Conservation (phyloP, 2,797 vertebrate genomes). For the Pristis pectinata region DNA sequence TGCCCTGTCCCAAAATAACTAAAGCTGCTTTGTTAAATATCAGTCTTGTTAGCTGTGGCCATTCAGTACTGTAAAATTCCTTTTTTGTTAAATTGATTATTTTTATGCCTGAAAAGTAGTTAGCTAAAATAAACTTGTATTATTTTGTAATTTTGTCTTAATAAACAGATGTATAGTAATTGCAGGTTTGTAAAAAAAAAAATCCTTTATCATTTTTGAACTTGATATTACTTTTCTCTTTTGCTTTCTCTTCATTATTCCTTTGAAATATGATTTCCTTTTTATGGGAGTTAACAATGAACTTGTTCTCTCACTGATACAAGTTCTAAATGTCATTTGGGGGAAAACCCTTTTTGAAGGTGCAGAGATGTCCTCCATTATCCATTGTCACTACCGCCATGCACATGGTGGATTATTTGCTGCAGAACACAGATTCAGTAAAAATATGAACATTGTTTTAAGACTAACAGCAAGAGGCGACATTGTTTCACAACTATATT, state of each 20-base stretch:
- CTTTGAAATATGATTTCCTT: too few relatives aligned
- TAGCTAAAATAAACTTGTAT: background rate
- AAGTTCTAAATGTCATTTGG: too few relatives aligned
- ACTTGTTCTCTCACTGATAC: too few relatives aligned
- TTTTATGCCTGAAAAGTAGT: background rate
- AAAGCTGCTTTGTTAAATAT: background rate
- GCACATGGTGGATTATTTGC: background rate
- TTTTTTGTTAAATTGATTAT: background rate
- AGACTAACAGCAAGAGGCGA: too few relatives aligned
- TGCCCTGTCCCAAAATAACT: background rate
- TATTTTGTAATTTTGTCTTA: background rate
- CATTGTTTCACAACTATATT: background rate
- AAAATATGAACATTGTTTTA: background rate
- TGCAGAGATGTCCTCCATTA: background rate
- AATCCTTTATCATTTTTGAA: too few relatives aligned
- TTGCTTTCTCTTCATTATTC: too few relatives aligned
- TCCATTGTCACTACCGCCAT: background rate
- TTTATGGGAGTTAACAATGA: too few relatives aligned
- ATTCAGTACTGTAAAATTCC: background rate
- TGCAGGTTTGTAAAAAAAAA: too few relatives aligned
- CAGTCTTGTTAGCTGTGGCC: background rate
- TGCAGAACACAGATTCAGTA: background rate
- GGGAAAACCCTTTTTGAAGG: background rate
- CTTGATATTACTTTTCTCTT: too few relatives aligned
- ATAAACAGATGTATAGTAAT: too few relatives aligned